Percentiles rank a stretch among this genome's conserved stretches.
Evolutionary conservation across 1,140 invertebrate species (phyloP).

Genomic region (Nebria ingens): DNA sequence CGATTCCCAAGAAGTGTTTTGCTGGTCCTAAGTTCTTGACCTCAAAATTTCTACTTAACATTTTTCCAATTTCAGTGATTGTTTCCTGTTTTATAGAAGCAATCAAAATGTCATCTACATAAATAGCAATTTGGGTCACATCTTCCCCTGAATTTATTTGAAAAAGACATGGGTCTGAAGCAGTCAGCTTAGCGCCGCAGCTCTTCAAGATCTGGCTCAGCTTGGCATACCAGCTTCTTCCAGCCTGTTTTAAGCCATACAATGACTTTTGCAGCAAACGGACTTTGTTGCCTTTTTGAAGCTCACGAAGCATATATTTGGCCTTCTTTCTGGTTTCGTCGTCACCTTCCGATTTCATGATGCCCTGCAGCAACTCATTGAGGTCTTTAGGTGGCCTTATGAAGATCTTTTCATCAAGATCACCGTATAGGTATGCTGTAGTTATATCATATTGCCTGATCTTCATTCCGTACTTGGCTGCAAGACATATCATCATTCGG

Average conservation of each 20-base stretch:
- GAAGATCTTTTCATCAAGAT: conserved; percentile 30
- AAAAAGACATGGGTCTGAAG: conserved; percentile 26
- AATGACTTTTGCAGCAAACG: conserved; percentile 18
- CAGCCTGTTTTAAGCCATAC: conserved; percentile 31
- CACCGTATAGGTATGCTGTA: conserved; percentile 34
- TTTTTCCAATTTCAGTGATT: neutral
- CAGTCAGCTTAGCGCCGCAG: conserved; percentile 15
- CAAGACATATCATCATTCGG: conserved; percentile 29
- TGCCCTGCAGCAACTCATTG: conserved; percentile 28
- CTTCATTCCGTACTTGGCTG: neutral
- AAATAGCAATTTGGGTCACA: conserved; percentile 20
- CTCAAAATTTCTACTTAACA: conserved; percentile 12
- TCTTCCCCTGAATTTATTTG: conserved; percentile 11
- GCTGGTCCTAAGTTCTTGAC: conserved; percentile 16
- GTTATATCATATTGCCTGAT: conserved; percentile 34
- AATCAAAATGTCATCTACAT: conserved; percentile 26
- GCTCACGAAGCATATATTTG: neutral
- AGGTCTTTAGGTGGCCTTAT: conserved; percentile 33
- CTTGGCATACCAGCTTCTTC: conserved; percentile 21
- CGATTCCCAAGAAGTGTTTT: conserved; percentile 16
- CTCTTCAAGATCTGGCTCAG: conserved; percentile 18
- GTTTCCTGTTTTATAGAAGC: conserved; percentile 16
- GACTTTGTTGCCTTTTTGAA: conserved; percentile 1
- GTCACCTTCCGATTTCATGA: conserved; percentile 21
- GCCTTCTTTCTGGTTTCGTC: neutral